Evolutionary conservation across 2,113 vertebrate species (phyloP).

Genomic region (Bungarus multicinctus): DNA sequence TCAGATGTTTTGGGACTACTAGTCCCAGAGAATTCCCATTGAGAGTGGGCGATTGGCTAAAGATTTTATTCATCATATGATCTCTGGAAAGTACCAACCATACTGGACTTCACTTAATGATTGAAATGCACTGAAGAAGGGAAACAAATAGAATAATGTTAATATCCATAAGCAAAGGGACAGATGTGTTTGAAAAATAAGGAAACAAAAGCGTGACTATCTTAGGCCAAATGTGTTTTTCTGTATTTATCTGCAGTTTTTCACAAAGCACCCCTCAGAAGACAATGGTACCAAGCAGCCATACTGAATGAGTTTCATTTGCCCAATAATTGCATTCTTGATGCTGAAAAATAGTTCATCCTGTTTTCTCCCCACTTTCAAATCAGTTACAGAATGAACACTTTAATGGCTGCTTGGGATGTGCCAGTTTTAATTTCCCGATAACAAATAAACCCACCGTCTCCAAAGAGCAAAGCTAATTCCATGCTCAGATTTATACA

Average conservation of each 20-base stretch:
- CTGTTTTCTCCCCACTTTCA: slow-evolving; percentile 23
- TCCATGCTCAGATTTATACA: neutral
- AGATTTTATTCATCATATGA: neutral
- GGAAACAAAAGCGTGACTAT: neutral
- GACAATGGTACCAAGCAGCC: neutral
- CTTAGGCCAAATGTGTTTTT: neutral
- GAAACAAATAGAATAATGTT: neutral
- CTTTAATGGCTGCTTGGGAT: slow-evolving; percentile 3
- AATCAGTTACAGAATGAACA: neutral
- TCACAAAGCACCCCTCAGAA: neutral
- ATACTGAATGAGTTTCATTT: neutral
- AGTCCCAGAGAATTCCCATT: neutral
- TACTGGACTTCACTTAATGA: neutral
- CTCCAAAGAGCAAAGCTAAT: slow-evolving; percentile 2
- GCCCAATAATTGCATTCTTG: slow-evolving; percentile 33
- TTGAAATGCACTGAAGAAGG: neutral
- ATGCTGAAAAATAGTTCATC: neutral
- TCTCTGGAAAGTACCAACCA: neutral
- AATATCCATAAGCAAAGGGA: neutral
- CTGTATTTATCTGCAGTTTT: slow-evolving; percentile 2
- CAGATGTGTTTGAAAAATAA: neutral
- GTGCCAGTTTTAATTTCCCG: slow-evolving; percentile 21
- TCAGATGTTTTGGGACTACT: neutral
- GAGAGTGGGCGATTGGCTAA: neutral
- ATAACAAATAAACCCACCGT: slow-evolving; percentile 23